Base-by-base conservation (phyloP, 2,797 vertebrate species). In the Threskiornis aethiopicus region DNA sequence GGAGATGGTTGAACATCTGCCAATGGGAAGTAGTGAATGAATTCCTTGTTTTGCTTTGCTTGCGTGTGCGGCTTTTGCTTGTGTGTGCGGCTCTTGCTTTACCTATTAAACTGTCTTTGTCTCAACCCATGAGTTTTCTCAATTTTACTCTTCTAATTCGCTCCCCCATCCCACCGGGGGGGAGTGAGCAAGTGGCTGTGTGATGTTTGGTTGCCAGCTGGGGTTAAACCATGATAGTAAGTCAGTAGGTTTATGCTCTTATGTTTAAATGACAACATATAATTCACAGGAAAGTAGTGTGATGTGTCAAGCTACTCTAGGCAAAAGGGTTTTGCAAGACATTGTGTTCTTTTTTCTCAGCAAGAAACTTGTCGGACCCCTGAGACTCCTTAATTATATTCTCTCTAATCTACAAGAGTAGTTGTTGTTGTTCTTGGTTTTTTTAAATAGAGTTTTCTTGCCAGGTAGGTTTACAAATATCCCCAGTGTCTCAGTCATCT, bases 191-290 rank as follows among this genome's bases (percentile, higher is more conserved):
- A 54, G 29, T 2, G 17, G 17, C 52, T 54, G 52, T 31, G 29
- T 54, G 52, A 29, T 18, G 6, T 29, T 54, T 19, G 18, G 52
- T 31, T 54, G 29, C 52, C 8, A 29, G 17, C 52, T 54, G 52
- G 29, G 17, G 11, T 17, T 54, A 54, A 54, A 54, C 52, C 29
- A 54, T 7, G 11, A 31, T 17, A 31, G 52, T 31, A 77, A 95
- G 57, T 82, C 75, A 91, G 39, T 55, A 76, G 21, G 49, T 96
- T 97, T 97, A 71, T 90, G 79, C 88, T 96, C 89, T 96, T 94
- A 91, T 90, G 89, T 96, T 97, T 97, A 97, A 98, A 96, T 94
- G 89, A 88, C 92, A 97, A 90, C 90, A 70, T 93, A 89, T 93
- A 93, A 96, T 97, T 96, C 93, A 93, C 78, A 94, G 84, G 66